A percentile compares a stretch with the other conserved stretches of the same genome.
Evolutionary conservation across 2,113 vertebrate species (phyloP).

Genomic region (Epinephelus cyanopodus): DNA sequence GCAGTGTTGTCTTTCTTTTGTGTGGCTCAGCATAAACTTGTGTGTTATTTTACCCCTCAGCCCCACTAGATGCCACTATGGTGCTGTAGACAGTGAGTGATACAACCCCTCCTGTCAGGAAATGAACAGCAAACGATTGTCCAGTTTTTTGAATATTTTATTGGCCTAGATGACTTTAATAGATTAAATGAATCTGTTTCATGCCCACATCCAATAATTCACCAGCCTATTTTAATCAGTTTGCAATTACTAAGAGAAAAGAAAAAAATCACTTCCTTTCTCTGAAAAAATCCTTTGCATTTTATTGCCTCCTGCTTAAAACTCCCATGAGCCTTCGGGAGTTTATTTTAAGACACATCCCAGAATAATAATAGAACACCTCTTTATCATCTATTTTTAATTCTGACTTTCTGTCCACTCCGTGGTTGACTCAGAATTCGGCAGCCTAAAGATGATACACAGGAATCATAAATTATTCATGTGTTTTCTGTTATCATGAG

Average conservation of each 20-base stretch:
- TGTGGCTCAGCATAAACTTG: neutral
- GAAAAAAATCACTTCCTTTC: neutral
- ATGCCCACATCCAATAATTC: slow-evolving; percentile 18
- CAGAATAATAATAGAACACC: slow-evolving; percentile 63
- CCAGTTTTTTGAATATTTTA: slow-evolving; percentile 4
- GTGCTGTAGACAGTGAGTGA: slow-evolving; percentile 21
- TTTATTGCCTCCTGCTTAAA: slow-evolving; percentile 32
- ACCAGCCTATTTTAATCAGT: slow-evolving; percentile 39
- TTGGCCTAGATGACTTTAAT: slow-evolving; percentile 11
- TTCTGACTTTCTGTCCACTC: slow-evolving; percentile 36
- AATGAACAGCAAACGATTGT: slow-evolving; percentile 21
- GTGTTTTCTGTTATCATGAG: neutral
- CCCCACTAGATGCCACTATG: slow-evolving; percentile 73
- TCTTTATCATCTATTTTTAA: slow-evolving; percentile 71
- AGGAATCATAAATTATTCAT: slow-evolving; percentile 39
- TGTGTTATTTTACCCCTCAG: neutral
- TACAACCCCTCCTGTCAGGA: neutral
- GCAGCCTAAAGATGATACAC: slow-evolving; percentile 12
- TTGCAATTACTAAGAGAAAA: neutral
- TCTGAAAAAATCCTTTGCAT: slow-evolving; percentile 38
- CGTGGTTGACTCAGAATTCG: slow-evolving; percentile 22
- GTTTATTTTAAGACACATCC: slow-evolving; percentile 67
- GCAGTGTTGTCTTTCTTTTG: neutral
- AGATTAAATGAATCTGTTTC: slow-evolving; percentile 35
- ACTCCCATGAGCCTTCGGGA: slow-evolving; percentile 47